Conservation (phyloP, 2,797 vertebrate genomes). For the Manis javanica region DNA sequence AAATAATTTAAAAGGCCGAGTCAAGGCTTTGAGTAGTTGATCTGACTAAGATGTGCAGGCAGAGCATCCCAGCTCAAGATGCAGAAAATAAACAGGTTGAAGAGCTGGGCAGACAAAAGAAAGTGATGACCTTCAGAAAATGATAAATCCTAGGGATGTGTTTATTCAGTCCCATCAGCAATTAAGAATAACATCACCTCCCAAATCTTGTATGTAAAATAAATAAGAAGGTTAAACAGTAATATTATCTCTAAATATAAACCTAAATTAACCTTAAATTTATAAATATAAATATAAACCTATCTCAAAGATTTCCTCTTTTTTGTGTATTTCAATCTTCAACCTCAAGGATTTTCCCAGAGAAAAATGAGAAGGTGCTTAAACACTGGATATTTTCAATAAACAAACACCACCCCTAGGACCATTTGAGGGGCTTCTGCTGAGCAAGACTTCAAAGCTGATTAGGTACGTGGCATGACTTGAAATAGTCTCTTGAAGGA, state of each 20-base stretch:
- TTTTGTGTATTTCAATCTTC: background rate
- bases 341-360: background rate
- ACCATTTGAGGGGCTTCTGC: background rate
- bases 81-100: background rate
- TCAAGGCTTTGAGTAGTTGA: conserved; percentile 46
- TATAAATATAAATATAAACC: no score
- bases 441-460: background rate
- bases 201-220: background rate
- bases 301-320: background rate
- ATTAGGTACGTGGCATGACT: background rate
- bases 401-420: background rate
- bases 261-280: no score
- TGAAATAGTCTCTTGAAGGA: background rate
- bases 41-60: background rate
- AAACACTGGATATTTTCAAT: background rate
- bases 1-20: background rate
- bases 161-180: background rate
- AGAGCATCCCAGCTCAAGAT: background rate
- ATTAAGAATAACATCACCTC: background rate
- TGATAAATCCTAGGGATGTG: background rate
- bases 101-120: background rate
- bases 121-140: conserved; percentile 1
- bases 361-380: background rate
- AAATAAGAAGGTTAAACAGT: background rate
- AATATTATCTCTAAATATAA: background rate